Evolutionary conservation across 64 coral and sea anemone species (phyloP).

Genomic region (Pachyseris speciosa): DNA sequence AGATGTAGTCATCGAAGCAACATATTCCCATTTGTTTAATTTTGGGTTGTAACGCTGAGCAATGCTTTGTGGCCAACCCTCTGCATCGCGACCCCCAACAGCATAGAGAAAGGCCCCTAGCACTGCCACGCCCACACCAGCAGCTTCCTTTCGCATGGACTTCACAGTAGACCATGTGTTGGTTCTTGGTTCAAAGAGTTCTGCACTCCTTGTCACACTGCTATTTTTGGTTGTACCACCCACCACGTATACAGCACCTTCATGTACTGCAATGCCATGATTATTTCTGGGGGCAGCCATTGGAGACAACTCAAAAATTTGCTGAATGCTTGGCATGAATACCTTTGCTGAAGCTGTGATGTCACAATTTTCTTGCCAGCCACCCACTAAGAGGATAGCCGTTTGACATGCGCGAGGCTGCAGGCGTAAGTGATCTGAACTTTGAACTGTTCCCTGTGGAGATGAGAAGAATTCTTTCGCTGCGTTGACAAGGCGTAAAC

Average conservation of each 20-base stretch:
- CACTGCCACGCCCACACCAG: constrained; percentile 71
- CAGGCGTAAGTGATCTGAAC: background rate
- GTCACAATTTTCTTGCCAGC: constrained; percentile 55
- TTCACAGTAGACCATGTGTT: constrained; percentile 80
- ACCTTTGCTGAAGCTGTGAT: constrained; percentile 47
- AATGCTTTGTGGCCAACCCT: constrained; percentile 65
- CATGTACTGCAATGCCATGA: constrained; percentile 71
- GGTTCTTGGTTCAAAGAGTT: constrained; percentile 79
- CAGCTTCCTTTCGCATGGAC: constrained; percentile 71
- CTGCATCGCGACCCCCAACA: constrained; percentile 68
- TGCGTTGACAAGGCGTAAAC: constrained; percentile 33
- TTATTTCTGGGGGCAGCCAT: constrained; percentile 82
- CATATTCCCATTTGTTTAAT: constrained; percentile 79
- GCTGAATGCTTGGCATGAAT: constrained; percentile 66
- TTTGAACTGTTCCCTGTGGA: constrained; percentile 25
- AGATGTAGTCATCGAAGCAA: constrained; percentile 64
- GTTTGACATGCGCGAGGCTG: constrained; percentile 80
- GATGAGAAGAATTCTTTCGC: constrained; percentile 80
- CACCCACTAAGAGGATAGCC: constrained; percentile 68
- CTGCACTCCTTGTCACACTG: constrained; percentile 66
- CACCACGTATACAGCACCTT: constrained; percentile 71
- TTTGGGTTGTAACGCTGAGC: constrained; percentile 79
- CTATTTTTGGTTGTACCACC: constrained; percentile 68
- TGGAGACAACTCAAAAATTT: constrained; percentile 58
- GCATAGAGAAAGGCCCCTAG: constrained; percentile 87